phyloP scores from a whole-genome alignment of 2,113 vertebrate genomes.

The Burhinus oedicnemus region DNA sequence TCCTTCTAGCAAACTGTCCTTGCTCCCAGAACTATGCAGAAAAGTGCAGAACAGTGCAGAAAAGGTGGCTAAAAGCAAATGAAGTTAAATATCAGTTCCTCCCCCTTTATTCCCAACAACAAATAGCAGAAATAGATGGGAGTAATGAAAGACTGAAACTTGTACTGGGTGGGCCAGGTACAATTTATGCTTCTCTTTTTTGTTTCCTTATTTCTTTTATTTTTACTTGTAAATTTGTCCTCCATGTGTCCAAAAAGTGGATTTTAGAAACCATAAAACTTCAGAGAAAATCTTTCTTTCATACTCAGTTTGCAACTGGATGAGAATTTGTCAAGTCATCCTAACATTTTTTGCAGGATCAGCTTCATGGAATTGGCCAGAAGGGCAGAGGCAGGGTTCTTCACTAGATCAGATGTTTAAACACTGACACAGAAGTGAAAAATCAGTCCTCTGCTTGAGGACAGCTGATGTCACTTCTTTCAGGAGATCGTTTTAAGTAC shows the following conservation, averaged over 20 bases:
- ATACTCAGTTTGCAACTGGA: background rate
- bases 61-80: background rate
- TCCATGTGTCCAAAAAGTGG: background rate
- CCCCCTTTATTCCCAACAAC: background rate
- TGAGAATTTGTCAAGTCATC: background rate
- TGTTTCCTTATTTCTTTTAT: background rate
- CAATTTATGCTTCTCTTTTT: background rate
- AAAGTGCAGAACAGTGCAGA: background rate
- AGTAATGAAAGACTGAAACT: background rate
- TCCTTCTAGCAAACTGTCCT: background rate
- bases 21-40: background rate
- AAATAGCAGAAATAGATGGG: background rate
- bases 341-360: background rate
- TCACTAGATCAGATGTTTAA: background rate
- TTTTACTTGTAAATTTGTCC: background rate
- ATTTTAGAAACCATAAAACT: background rate
- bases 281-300: background rate
- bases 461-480: background rate
- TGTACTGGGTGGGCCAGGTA: background rate
- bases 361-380: background rate
- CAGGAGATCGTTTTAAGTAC: background rate
- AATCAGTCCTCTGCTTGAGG: background rate
- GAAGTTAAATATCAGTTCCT: background rate
- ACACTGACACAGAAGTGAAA: background rate
- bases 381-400: background rate